Conservation (phyloP, 2,888 invertebrate species). For the Stenichneumon culpator region DNA sequence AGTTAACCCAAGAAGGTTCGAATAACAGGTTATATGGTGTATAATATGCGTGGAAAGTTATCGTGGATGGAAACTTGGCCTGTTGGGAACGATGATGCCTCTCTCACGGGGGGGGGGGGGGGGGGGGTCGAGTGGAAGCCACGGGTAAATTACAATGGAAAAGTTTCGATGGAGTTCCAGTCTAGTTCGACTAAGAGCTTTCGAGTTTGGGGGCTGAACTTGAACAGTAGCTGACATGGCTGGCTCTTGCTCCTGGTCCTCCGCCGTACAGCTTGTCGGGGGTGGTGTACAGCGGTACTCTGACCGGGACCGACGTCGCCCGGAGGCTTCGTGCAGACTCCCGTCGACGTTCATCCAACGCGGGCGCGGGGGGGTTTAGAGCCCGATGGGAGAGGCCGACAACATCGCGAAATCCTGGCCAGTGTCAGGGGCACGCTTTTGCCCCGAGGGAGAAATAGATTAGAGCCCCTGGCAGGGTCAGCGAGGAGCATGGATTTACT, state of each 20-base stretch:
- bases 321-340: constrained; percentile 63
- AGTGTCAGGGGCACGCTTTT: constrained; percentile 80
- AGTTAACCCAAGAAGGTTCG: neutral
- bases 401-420: constrained; percentile 68
- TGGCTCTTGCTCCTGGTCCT: constrained; percentile 39
- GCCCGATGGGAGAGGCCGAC: constrained; percentile 34
- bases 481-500: constrained; percentile 44
- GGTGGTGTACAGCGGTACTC: constrained; percentile 26
- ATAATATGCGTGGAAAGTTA: constrained; percentile 9
- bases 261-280: constrained; percentile 28
- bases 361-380: constrained; percentile 28
- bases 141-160: constrained; percentile 64
- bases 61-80: constrained; percentile 4
- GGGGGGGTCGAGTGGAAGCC: neutral
- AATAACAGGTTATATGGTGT: neutral
- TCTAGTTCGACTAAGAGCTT: constrained; percentile 60
- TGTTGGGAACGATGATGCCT: neutral
- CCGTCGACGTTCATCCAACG: constrained; percentile 28
- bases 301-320: constrained; percentile 52
- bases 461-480: constrained; percentile 75
- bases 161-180: constrained; percentile 54
- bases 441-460: constrained; percentile 80
- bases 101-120: neutral
- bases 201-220: constrained; percentile 66
- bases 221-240: constrained; percentile 64